Evolutionary conservation across 1,140 invertebrate genomes (phyloP).

Genomic region (Neomicropteryx cornuta): DNA sequence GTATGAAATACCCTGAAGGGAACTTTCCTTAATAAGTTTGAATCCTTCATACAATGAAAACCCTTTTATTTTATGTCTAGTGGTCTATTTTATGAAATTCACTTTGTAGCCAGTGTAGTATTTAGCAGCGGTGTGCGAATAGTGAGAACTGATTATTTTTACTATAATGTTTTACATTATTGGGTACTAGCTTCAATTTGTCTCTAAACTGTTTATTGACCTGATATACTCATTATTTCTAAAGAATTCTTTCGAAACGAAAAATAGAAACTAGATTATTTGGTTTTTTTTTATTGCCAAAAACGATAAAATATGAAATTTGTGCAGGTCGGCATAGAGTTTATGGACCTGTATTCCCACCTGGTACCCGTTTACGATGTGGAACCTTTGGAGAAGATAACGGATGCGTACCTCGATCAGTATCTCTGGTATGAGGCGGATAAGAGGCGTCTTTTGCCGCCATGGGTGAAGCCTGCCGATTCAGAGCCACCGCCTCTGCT

Average conservation of each 20-base stretch:
- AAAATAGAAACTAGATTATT: background rate
- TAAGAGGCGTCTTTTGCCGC: conserved; percentile 91
- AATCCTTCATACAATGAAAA: no score
- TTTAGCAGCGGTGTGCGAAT: no score
- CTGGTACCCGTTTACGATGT: conserved; percentile 98
- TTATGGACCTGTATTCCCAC: conserved; percentile 99
- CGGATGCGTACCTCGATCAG: conserved; percentile 99
- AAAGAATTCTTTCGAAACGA: background rate
- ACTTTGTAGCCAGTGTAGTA: no score
- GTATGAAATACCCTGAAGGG: no score
- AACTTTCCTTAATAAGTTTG: no score
- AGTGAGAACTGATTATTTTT: no score
- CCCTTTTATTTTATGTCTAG: no score
- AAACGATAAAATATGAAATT: no score
- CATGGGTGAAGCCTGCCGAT: conserved; percentile 98
- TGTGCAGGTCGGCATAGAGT: conserved; percentile 96
- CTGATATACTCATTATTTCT: background rate
- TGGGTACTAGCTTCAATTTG: no score
- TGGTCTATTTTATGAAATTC: no score
- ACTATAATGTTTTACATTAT: no score
- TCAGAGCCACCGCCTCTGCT: conserved; percentile 95
- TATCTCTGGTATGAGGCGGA: conserved; percentile 99
- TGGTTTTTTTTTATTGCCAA: conserved; percentile 8
- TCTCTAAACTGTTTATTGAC: no score
- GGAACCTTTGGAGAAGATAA: conserved; percentile 98